phyloP scores from a whole-genome alignment of 1,140 invertebrate genomes.

The Adoxophyes honmai region DNA sequence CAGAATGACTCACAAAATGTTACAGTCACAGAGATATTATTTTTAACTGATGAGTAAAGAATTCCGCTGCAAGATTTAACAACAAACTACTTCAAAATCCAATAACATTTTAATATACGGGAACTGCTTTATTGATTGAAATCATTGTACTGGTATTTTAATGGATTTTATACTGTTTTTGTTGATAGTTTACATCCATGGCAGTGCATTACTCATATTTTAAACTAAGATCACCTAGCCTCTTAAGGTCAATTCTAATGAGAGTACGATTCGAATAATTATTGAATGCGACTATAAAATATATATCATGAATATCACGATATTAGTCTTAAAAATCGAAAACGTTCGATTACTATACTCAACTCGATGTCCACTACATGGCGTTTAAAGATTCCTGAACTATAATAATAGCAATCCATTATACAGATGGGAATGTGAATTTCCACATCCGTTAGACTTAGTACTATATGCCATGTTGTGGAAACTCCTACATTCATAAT shows the following conservation, averaged over 20 bases:
- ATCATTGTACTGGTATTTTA: too few species aligned
- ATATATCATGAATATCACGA: conserved; percentile 9
- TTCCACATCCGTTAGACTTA: too few species aligned
- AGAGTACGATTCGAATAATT: neutral
- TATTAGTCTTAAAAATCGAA: neutral
- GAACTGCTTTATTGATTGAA: too few species aligned
- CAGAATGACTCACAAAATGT: too few species aligned
- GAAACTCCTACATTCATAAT: neutral
- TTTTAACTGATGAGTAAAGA: too few species aligned
- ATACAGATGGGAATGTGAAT: neutral
- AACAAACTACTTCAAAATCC: too few species aligned
- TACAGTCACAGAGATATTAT: too few species aligned
- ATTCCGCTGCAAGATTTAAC: too few species aligned
- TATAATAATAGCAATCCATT: neutral
- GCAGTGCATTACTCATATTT: neutral
- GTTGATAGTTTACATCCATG: neutral
- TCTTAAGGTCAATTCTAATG: neutral
- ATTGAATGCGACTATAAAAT: neutral
- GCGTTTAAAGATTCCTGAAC: neutral
- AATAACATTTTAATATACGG: too few species aligned
- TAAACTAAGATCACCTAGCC: neutral
- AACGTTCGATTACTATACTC: neutral
- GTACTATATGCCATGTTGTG: neutral
- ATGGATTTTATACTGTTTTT: neutral
- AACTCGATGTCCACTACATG: neutral